phyloP scores from a whole-genome alignment of 2,113 vertebrate species.

The Leptodactylus fuscus region DNA sequence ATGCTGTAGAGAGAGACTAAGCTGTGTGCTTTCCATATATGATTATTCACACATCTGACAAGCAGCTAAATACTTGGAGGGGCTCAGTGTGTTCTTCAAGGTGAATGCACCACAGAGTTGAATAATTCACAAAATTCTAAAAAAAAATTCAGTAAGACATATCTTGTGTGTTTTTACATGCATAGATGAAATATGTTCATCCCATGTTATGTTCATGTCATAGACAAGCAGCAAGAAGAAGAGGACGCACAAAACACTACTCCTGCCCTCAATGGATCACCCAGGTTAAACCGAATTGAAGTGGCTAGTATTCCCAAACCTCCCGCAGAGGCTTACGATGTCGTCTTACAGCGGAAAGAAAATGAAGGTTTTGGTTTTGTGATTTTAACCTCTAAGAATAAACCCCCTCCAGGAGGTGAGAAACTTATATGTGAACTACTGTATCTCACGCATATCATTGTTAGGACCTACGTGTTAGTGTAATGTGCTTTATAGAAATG shows the following conservation, averaged over 20 bases:
- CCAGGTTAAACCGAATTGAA: constrained; percentile 72
- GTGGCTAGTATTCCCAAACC: constrained; percentile 61
- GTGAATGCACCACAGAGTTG: too few species aligned
- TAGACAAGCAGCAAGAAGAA: constrained; percentile 73
- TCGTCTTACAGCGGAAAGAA: constrained; percentile 89
- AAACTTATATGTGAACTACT: not conserved
- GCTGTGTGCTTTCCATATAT: not conserved
- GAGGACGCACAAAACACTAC: constrained; percentile 61
- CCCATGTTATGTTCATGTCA: not conserved
- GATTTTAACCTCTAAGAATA: constrained; percentile 97
- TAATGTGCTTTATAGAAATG: too few species aligned
- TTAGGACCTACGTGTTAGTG: not conserved
- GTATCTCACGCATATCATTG: not conserved
- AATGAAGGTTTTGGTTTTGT: constrained; percentile 97
- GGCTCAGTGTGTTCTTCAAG: not conserved
- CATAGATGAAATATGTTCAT: not conserved
- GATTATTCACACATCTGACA: not conserved
- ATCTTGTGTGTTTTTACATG: not conserved
- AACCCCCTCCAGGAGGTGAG: constrained; percentile 93
- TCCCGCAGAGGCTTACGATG: constrained; percentile 81
- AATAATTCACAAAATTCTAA: not conserved
- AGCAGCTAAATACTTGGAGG: not conserved
- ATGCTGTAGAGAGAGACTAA: not conserved
- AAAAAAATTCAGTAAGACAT: not conserved
- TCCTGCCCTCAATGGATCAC: constrained; percentile 76